Percentiles rank a stretch among this genome's conserved stretches.
Conservation (phyloP, 2,888 invertebrate species). For the Phasia obesa region DNA sequence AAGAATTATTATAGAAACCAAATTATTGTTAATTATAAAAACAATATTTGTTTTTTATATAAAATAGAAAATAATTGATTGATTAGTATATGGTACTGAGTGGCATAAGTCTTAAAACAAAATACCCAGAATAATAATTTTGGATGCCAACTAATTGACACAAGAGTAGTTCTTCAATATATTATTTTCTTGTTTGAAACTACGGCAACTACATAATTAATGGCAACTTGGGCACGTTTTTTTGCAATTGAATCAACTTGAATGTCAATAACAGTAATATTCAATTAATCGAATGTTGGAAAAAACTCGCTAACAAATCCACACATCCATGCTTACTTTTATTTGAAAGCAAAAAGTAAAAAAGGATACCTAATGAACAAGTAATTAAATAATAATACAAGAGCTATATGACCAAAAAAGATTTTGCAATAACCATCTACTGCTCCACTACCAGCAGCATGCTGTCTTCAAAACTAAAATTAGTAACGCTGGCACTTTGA, state of each 20-base stretch:
- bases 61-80: conserved; percentile 63
- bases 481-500: conserved; percentile 36
- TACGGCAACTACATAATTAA: conserved; percentile 35
- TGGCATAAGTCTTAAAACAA: conserved; percentile 19
- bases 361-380: conserved; percentile 62
- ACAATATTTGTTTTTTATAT: not conserved
- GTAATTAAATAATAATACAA: conserved; percentile 68
- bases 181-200: conserved; percentile 1
- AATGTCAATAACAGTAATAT: conserved; percentile 71
- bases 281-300: conserved; percentile 64
- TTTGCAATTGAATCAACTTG: conserved; percentile 66
- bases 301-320: not conserved
- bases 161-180: conserved; percentile 44
- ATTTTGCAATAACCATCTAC: not conserved
- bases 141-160: conserved; percentile 47
- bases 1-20: too few species aligned
- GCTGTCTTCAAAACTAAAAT: conserved; percentile 32
- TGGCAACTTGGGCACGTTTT: conserved; percentile 68
- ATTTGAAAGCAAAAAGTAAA: not conserved
- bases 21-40: not conserved
- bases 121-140: conserved; percentile 14
- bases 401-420: conserved; percentile 43
- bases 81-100: conserved; percentile 53
- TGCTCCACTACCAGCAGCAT: not conserved
- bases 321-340: not conserved